A percentile compares a stretch with the other conserved stretches of the same genome.
Conservation (phyloP, 1,140 invertebrate genomes). For the Brachionus asplanchnoidis region DNA sequence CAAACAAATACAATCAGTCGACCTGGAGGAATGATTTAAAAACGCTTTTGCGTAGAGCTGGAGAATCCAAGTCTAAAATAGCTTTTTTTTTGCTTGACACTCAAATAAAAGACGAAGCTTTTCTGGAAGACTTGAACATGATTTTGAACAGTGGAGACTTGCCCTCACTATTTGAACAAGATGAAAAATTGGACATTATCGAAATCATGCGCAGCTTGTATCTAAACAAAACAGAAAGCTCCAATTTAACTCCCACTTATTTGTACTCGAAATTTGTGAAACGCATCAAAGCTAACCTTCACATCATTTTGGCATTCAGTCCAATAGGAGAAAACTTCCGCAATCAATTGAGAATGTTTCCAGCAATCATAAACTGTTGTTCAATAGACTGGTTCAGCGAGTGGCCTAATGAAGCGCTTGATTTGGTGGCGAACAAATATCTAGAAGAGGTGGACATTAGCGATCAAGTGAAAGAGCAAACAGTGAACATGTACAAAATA, state of each 20-base stretch:
- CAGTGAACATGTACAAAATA: constrained; percentile 55
- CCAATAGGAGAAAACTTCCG: constrained; percentile 57
- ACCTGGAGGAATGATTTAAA: constrained; percentile 90
- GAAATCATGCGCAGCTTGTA: constrained; percentile 51
- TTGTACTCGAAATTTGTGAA: constrained; percentile 55
- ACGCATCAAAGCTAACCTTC: constrained; percentile 53
- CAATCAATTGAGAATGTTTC: constrained; percentile 55
- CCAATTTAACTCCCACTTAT: constrained; percentile 47
- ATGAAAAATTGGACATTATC: constrained; percentile 57
- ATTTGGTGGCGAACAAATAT: constrained; percentile 68
- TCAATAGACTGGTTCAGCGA: constrained; percentile 53
- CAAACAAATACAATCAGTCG: constrained; percentile 70
- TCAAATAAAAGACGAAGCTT: constrained; percentile 56
- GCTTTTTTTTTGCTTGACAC: constrained; percentile 57
- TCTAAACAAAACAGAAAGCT: not conserved
- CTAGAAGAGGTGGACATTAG: constrained; percentile 57
- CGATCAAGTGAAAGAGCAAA: constrained; percentile 49
- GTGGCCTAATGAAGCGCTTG: constrained; percentile 59
- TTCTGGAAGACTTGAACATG: constrained; percentile 57
- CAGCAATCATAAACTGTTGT: constrained; percentile 57
- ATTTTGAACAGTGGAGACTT: constrained; percentile 57
- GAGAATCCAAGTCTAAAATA: constrained; percentile 63
- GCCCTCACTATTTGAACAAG: constrained; percentile 56
- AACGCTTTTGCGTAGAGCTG: constrained; percentile 71
- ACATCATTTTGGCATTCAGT: constrained; percentile 56